Conservation (phyloP, 2,797 vertebrate species). For the Thaleichthys pacificus region DNA sequence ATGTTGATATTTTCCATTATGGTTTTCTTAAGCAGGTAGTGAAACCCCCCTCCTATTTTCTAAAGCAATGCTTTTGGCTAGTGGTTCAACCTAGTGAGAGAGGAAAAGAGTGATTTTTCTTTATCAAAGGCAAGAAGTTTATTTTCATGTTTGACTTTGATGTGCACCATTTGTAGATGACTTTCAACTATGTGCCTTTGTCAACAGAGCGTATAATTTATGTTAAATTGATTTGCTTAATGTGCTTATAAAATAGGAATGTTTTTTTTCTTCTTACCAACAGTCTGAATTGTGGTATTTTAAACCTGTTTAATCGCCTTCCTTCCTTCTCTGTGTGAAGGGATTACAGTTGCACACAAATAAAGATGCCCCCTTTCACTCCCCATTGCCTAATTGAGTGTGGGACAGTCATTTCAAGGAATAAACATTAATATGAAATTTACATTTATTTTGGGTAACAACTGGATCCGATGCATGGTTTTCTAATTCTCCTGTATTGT, state of each 20-base stretch:
- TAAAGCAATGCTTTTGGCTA: neutral
- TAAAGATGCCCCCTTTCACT: constrained; percentile 66
- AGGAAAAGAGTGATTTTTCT: constrained; percentile 39
- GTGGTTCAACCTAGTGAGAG: constrained; percentile 46
- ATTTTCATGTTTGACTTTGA: constrained; percentile 79
- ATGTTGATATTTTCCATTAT: constrained; percentile 46
- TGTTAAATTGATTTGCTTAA: constrained; percentile 86
- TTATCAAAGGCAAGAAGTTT: constrained; percentile 73
- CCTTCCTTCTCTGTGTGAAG: constrained; percentile 71
- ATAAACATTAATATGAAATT: constrained; percentile 68
- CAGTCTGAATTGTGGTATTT: constrained; percentile 77
- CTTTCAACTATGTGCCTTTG: constrained; percentile 78
- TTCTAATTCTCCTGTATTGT: constrained; percentile 40
- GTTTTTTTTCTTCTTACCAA: constrained; percentile 64
- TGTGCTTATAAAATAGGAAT: constrained; percentile 82
- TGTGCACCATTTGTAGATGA: constrained; percentile 76
- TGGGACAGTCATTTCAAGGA: constrained; percentile 60
- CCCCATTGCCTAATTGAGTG: constrained; percentile 67
- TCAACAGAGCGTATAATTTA: constrained; percentile 80
- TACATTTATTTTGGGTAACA: constrained; percentile 60
- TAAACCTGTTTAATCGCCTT: constrained; percentile 80
- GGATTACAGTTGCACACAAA: constrained; percentile 74
- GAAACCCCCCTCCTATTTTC: neutral
- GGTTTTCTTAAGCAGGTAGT: neutral
- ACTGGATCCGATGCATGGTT: constrained; percentile 35